Conservation (phyloP, 2,888 invertebrate genomes). For the Tachina fera region DNA sequence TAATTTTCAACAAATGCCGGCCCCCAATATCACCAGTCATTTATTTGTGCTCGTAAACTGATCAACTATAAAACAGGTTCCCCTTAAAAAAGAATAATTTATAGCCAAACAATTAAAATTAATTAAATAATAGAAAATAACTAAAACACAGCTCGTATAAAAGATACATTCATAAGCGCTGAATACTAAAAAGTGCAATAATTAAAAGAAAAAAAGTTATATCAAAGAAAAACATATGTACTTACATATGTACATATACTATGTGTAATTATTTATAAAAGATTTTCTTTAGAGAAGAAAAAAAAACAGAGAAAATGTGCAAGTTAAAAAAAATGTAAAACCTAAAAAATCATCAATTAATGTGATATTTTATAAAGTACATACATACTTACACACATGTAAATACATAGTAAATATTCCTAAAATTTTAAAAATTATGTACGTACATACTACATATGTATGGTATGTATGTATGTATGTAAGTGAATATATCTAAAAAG, state of each 20-base stretch:
- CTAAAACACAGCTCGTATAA: not conserved
- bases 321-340: conserved; percentile 30
- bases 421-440: not conserved
- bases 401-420: not conserved
- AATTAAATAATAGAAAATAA: conserved; percentile 47
- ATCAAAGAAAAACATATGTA: not conserved
- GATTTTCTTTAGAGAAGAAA: not conserved
- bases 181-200: conserved; percentile 35
- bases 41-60: conserved; percentile 66
- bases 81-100: conserved; percentile 4
- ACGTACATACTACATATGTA: not conserved
- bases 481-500: not conserved
- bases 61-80: conserved; percentile 64
- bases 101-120: conserved; percentile 27
- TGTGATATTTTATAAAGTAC: not conserved
- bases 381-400: not conserved
- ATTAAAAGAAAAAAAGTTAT: conserved; percentile 4
- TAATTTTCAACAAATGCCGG: conserved; percentile 67
- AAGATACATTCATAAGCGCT: conserved; percentile 13
- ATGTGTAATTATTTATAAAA: not conserved
- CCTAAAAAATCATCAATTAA: not conserved
- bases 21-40: conserved; percentile 57
- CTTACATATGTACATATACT: no score
- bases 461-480: not conserved
- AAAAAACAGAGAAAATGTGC: conserved; percentile 46